A percentile compares a stretch with the other conserved stretches of the same genome.
phyloP scores from a whole-genome alignment of 2,888 invertebrate species.

The Zygaena filipendulae region DNA sequence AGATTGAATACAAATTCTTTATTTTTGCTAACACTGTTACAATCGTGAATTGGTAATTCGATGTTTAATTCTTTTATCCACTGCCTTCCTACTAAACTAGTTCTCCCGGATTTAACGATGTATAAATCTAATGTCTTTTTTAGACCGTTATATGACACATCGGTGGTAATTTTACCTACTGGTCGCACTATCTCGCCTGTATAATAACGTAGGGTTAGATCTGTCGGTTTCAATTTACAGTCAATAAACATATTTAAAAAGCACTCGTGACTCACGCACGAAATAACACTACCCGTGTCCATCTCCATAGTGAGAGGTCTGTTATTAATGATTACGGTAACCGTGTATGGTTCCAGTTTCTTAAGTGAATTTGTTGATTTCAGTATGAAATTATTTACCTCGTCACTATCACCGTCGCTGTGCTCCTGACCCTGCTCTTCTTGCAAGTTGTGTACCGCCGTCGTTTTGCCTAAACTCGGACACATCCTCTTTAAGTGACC shows the following conservation, averaged over 20 bases:
- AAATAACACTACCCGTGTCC: too few relatives aligned
- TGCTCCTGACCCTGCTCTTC: too few relatives aligned
- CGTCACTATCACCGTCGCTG: too few relatives aligned
- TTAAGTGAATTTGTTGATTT: neutral
- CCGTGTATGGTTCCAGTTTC: conserved; percentile 12
- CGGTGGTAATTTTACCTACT: conserved; percentile 4
- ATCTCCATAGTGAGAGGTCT: too few relatives aligned
- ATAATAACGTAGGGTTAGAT: conserved; percentile 8
- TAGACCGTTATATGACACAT: conserved; percentile 2
- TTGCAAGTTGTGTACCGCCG: too few relatives aligned
- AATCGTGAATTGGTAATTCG: conserved; percentile 2
- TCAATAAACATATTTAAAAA: too few relatives aligned
- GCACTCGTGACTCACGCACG: conserved; percentile 7
- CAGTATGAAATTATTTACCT: too few relatives aligned
- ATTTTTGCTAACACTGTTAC: conserved; percentile 1
- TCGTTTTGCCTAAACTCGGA: too few relatives aligned
- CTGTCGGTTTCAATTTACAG: too few relatives aligned
- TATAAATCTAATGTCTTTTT: conserved; percentile 6
- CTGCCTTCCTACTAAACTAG: conserved; percentile 10
- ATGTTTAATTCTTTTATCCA: conserved; percentile 12
- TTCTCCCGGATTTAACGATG: conserved; percentile 4
- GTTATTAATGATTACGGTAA: conserved; percentile 9
- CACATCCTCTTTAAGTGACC: too few relatives aligned
- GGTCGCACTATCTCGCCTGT: conserved; percentile 6
- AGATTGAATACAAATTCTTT: conserved; percentile 1